These are phyloP conservation scores for Caenorhabditis imperialis DNA, from an alignment of 2,888 invertebrate genomes.

Conservation along the genomic window DNA sequence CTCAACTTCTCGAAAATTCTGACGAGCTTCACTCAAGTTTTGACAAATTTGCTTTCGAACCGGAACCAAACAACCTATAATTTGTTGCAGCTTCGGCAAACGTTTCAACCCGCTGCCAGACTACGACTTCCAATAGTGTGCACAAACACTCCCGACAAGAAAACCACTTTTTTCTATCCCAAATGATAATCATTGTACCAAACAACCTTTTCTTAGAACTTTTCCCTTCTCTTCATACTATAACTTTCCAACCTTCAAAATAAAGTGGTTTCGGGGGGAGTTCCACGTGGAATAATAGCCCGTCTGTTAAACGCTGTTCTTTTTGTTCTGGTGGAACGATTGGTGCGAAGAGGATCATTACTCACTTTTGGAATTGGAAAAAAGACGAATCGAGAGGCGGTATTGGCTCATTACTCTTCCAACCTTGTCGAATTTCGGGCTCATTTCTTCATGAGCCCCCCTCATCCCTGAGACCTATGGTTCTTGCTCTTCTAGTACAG, in stretches of 20 bases:
- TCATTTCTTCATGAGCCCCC: too few species aligned
- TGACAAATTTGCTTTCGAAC: too few species aligned
- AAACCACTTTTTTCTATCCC: slow-evolving; percentile 12
- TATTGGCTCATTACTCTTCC: too few species aligned
- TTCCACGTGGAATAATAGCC: slow-evolving; percentile 50
- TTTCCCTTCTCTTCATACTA: slow-evolving; percentile 1
- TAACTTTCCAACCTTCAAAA: slow-evolving; percentile 25
- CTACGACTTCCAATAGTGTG: slow-evolving; percentile 51
- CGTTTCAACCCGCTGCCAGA: slow-evolving; percentile 57
- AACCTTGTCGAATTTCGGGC: too few species aligned
- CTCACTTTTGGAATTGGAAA: too few species aligned
- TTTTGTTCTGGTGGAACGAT: slow-evolving; percentile 3
- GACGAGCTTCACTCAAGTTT: too few species aligned
- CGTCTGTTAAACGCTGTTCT: slow-evolving; percentile 39
- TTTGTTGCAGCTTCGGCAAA: slow-evolving; percentile 54
- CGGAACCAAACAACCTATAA: too few species aligned
- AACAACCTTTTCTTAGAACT: background rate
- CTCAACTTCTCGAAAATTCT: slow-evolving; percentile 1
- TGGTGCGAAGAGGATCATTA: background rate
- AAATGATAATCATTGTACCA: slow-evolving; percentile 1
- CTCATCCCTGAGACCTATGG: too few species aligned
- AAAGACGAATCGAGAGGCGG: too few species aligned
- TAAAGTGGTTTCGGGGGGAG: slow-evolving; percentile 56
- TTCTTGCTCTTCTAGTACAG: too few species aligned
- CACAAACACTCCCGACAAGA: background rate